Evolutionary conservation across 1,140 invertebrate genomes (phyloP), one percentile per base, ranked within the genome.

Genomic region (Carcinoscorpius rotundicauda): DNA sequence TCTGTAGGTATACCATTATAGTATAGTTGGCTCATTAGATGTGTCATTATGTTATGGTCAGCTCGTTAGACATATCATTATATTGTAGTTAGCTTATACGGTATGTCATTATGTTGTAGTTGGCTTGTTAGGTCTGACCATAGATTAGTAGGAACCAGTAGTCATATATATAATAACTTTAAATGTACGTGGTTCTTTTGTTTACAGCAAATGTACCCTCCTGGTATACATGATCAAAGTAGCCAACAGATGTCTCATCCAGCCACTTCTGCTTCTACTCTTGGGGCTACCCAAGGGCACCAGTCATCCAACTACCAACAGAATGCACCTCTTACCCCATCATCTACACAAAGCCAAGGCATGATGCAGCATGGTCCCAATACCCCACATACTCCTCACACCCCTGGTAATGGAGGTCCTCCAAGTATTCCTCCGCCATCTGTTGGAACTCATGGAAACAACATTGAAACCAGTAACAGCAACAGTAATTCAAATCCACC

Each of bases 351-450:
- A 53, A 89, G 58, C 48, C 64, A 66, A 9, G 52, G 53, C 3
- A 50, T 90, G 85, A 67, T 65, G 64, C 70, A 71, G 29, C 68
- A 69, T 59, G 68, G 68, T 11, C 88, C 88, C 3, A 87, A 90
- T 72, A 89, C 87, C 6, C 88, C 88, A 4, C 88, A 92, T 71
- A 93, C 89, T 55, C 89, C 89, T 48, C 88, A 91, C 73, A 72
- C 71, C 51, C 68, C 71, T 11, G 66, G 70, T 6, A 68, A 64
- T 11, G 86, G 87, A 5, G 69, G 69, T 3, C 88, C 89, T 51
- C 88, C 88, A 4, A 89, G 87, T 66, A 87, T 89, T 6, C 83
- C 84, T 60, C 83, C 85, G 52, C 76, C 63, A 52, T 29, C 68
- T 61, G 73, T 74, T 4, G 62, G 64, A 62, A 62, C 68, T 65